Percentiles rank a stretch among this genome's conserved stretches.
Evolutionary conservation across 2,888 invertebrate species (phyloP).

Genomic region (Oeneis ivallda): DNA sequence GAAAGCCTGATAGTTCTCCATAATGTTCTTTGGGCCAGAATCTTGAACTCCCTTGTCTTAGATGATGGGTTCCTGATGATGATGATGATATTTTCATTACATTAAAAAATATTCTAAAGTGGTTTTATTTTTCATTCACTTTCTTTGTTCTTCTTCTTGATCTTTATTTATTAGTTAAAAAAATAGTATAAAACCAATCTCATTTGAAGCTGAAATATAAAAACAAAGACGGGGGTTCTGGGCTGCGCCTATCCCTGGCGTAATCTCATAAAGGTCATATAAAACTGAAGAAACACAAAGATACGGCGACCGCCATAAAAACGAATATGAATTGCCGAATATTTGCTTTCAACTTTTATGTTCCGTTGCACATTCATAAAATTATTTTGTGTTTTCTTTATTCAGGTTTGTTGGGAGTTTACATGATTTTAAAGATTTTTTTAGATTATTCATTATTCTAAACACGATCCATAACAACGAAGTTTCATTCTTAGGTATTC

Average conservation of each 20-base stretch:
- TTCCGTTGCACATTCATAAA: conserved; percentile 64
- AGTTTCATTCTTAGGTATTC: too few relatives aligned
- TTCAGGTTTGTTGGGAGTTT: background rate
- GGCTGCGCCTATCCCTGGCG: conserved; percentile 38
- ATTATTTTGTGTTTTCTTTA: conserved; percentile 16
- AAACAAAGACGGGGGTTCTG: conserved; percentile 43
- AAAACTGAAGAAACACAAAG: conserved; percentile 68
- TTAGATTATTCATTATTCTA: background rate
- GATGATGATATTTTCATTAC: too few relatives aligned
- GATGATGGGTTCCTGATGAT: too few relatives aligned
- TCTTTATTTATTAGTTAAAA: too few relatives aligned
- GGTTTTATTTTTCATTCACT: too few relatives aligned
- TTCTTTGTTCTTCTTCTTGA: too few relatives aligned
- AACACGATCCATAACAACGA: too few relatives aligned
- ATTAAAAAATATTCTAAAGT: too few relatives aligned
- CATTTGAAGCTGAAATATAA: conserved; percentile 22
- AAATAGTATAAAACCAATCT: conserved; percentile 14
- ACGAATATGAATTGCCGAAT: conserved; percentile 68
- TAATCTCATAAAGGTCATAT: conserved; percentile 66
- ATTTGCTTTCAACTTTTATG: conserved; percentile 66
- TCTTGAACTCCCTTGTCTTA: too few relatives aligned
- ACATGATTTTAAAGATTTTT: background rate
- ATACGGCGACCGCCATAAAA: conserved; percentile 72
- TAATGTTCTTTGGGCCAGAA: too few relatives aligned
- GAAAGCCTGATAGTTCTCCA: too few relatives aligned